Conservation (phyloP, 2,113 vertebrate genomes). For the Oostethus manadensis region DNA sequence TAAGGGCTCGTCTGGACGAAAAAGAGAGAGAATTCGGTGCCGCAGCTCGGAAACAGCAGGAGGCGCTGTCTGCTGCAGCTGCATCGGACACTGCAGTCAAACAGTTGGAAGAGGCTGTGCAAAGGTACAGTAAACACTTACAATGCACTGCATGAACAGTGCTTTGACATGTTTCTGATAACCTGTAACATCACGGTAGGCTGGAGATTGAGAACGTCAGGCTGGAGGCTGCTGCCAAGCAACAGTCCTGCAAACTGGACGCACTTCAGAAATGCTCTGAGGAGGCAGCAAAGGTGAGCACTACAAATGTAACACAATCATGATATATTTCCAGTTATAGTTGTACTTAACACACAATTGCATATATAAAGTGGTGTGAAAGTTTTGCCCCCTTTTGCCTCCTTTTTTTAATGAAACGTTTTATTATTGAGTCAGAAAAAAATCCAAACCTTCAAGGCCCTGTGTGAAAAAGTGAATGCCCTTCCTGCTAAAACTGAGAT, state of each 20-base stretch:
- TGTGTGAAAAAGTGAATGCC: too few relatives aligned
- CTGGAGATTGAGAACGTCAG: slow-evolving; percentile 86
- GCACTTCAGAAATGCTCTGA: slow-evolving; percentile 77
- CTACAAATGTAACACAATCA: background rate
- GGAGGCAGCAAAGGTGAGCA: slow-evolving; percentile 74
- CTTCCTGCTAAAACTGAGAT: too few relatives aligned
- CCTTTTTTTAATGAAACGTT: too few relatives aligned
- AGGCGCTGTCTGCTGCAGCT: slow-evolving; percentile 61
- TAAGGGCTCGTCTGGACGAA: slow-evolving; percentile 67
- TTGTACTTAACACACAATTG: background rate
- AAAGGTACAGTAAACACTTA: slow-evolving; percentile 73
- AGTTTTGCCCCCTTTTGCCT: too few relatives aligned
- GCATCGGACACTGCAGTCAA: slow-evolving; percentile 62
- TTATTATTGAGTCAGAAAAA: too few relatives aligned
- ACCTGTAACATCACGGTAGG: slow-evolving; percentile 55
- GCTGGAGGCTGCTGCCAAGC: slow-evolving; percentile 79
- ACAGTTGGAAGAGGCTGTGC: slow-evolving; percentile 81
- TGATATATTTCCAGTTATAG: too few relatives aligned
- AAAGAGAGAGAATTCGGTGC: slow-evolving; percentile 69
- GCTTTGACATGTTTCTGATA: too few relatives aligned
- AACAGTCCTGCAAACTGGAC: slow-evolving; percentile 77
- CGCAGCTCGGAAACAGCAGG: slow-evolving; percentile 74
- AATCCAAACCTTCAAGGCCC: too few relatives aligned
- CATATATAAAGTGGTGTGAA: too few relatives aligned
- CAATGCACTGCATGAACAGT: background rate